Evolutionary conservation across 1,140 invertebrate species (phyloP), one percentile per base, ranked within the genome.

Genomic region (Dryas iulia): DNA sequence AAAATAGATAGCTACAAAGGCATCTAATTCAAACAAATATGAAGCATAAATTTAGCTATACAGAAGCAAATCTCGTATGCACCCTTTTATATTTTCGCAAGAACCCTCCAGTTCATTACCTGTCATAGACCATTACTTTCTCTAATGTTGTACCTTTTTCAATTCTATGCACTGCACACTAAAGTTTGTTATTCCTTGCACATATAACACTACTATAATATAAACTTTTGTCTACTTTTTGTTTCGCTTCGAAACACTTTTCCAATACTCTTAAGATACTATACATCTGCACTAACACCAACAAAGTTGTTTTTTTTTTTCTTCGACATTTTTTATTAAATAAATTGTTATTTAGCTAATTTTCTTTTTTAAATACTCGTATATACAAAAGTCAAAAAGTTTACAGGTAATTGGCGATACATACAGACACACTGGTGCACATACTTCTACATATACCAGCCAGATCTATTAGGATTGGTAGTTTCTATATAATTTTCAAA

Each of bases 361-460:
- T 25, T 21, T 56, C n/a, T 56, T 12, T 26, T 11, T n/a, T n/a
- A n/a, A n/a, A n/a, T n/a, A n/a, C n/a, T n/a, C n/a, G n/a, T n/a
- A n/a, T n/a, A n/a, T n/a, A n/a, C n/a, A 56, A 26, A 25, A 6
- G 11, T 24, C 52, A 67, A 62, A 39, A 61, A 70, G 47, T 74
- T 73, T 76, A 14, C 76, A 70, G 76, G 64, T 77, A 61, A 83
- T 81, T 81, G 83, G 82, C 68, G 76, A 76, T 54, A 77, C 69
- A 78, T 69, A 84, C 79, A 83, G 52, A 83, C 74, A 79, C 84
- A 91, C 86, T 83, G 86, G 87, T 90, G 87, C 86, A 86, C 77
- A 91, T 91, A 90, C 86, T 89, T 91, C 81, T 90, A 90, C 89
- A 91, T 91, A 89, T 80, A 88, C 87, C 87, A 90, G 87, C 87